These are phyloP conservation scores for Matsumyia berberina DNA, from an alignment of 2,888 invertebrate species.

Conservation along the genomic window DNA sequence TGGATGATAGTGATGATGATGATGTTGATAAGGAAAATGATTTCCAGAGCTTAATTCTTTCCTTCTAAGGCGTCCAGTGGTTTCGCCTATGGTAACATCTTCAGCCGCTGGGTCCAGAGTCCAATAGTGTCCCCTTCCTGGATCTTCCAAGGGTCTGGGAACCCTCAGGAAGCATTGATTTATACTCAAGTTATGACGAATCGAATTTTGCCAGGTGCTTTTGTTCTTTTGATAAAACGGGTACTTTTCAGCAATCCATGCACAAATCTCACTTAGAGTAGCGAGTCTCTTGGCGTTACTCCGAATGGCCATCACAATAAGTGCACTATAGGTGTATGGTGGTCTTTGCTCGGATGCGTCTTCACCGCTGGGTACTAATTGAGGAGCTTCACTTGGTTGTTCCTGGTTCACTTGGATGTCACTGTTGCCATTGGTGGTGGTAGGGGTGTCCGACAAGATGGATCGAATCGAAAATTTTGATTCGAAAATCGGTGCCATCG, in stretches of 20 bases:
- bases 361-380: conserved; percentile 28
- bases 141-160: conserved; percentile 97
- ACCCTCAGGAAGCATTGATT: conserved; percentile 98
- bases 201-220: conserved; percentile 99
- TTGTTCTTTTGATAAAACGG: conserved; percentile 98
- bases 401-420: too few species aligned
- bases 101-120: conserved; percentile 97
- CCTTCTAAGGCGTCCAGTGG: conserved; percentile 96
- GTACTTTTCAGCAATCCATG: conserved; percentile 98
- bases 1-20: conserved; percentile 48
- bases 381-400: conserved; percentile 20
- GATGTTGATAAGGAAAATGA: conserved; percentile 78
- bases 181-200: conserved; percentile 85
- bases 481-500: conserved; percentile 58
- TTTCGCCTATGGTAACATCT: conserved; percentile 98
- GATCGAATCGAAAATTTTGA: conserved; percentile 59
- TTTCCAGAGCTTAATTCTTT: conserved; percentile 75
- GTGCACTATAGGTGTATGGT: conserved; percentile 97
- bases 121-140: conserved; percentile 99
- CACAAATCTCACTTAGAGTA: conserved; percentile 97
- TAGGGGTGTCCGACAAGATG: conserved; percentile 39
- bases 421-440: conserved; percentile 26
- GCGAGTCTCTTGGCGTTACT: conserved; percentile 95
- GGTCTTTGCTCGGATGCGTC: conserved; percentile 85
- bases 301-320: conserved; percentile 99